Evolutionary conservation across 2,797 vertebrate genomes (phyloP), one percentile per base, ranked within the genome.

Genomic region (Leptatherina wallacei): DNA sequence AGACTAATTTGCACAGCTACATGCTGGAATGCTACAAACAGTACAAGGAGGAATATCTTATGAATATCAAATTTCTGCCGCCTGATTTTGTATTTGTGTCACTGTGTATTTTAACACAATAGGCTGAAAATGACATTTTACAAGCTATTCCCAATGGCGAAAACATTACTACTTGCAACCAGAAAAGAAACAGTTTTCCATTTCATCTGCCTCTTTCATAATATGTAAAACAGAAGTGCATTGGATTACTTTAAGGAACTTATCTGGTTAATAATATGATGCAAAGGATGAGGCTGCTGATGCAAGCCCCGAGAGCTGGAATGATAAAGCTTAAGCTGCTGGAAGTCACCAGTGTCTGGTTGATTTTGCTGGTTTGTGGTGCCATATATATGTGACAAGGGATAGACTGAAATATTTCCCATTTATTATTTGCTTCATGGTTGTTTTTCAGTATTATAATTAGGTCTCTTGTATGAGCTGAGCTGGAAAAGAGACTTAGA

Each of bases 261-360:
- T 82, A 71, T 75, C 66, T 47, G 52, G 47, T 27, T 49, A 67
- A 29, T 35, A 52, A 60, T 56, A 73, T 60, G 52, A 58, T 47
- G 61, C 54, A 65, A 61, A 70, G 70, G 22, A 77, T 69, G 60
- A 80, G 29, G 38, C 40, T 4, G 27, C 40, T 35, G 47, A 24
- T 57, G 71, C 47, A 61, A 69, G 55, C 6, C 62, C 71, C 59
- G 49, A 47, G 54, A 63, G 72, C 78, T 13, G 32, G 27, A 55
- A 77, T 47, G 59, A 75, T 72, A 75, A 82, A 66, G 64, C 54
- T 62, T 64, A 65, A 82, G 66, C 73, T 71, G 68, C 59, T 36
- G 55, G 64, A 51, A 71, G 58, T 29, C 24, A 60, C 32, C 52
- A 47, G 42, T 4, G 61, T 35, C 16, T 56, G 40, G 56, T 42